Evolutionary conservation across 2,888 invertebrate genomes (phyloP).

Genomic region (Calliphora vomitoria): DNA sequence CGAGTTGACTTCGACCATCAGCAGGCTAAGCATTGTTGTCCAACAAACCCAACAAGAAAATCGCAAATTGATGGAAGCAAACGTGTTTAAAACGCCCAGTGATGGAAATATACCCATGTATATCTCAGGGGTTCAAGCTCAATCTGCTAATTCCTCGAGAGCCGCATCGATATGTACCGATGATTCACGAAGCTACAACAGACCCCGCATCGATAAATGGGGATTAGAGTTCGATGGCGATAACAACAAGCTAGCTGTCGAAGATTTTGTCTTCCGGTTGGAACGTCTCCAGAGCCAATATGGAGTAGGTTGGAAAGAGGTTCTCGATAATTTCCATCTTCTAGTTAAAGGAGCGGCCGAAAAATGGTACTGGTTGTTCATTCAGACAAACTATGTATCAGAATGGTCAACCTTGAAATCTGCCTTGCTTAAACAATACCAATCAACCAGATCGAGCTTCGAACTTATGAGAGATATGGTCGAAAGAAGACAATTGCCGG

Average conservation of each 20-base stretch:
- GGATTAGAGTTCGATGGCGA: too few species aligned
- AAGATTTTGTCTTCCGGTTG: too few species aligned
- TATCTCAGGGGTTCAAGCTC: not conserved
- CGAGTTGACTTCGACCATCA: not conserved
- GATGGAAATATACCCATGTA: not conserved
- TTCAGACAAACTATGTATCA: not conserved
- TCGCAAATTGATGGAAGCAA: not conserved
- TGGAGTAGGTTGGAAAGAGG: too few species aligned
- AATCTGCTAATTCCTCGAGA: not conserved
- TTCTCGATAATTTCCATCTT: too few species aligned
- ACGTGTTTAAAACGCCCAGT: not conserved
- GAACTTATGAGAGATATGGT: too few species aligned
- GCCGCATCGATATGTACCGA: not conserved
- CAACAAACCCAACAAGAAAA: constrained; percentile 22
- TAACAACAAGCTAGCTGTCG: too few species aligned
- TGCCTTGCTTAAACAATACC: constrained; percentile 16
- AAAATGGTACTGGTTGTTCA: too few species aligned
- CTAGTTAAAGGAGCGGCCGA: too few species aligned
- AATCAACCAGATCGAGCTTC: too few species aligned
- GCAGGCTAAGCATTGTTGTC: not conserved
- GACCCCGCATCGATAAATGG: constrained; percentile 7
- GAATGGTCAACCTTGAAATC: constrained; percentile 3
- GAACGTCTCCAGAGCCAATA: too few species aligned
- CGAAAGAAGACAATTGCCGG: not conserved
- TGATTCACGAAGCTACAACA: not conserved